phyloP scores from a whole-genome alignment of 2,797 vertebrate genomes.

The Trematomus bernacchii region DNA sequence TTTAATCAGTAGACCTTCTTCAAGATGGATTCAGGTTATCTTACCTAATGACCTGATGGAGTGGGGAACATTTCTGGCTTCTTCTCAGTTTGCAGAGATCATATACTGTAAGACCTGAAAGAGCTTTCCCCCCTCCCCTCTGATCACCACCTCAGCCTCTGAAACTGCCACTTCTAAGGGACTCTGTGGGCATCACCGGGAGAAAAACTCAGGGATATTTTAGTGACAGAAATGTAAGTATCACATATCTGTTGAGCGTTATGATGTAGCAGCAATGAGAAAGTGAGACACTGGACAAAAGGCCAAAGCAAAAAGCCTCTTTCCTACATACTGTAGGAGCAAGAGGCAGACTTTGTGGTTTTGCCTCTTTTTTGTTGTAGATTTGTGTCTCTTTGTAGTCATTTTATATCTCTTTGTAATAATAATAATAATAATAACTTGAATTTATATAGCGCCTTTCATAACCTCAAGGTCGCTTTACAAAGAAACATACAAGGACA shows the following conservation, averaged over 20 bases:
- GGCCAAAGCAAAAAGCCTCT: too few relatives aligned
- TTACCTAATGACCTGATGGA: background rate
- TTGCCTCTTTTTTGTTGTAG: too few relatives aligned
- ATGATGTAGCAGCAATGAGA: constrained; percentile 18
- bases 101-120: background rate
- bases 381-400: too few relatives aligned
- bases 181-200: constrained; percentile 9
- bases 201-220: constrained; percentile 6
- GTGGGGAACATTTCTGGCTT: background rate
- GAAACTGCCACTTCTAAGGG: constrained; percentile 17
- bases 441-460: too few relatives aligned
- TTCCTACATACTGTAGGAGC: too few relatives aligned
- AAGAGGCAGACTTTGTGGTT: too few relatives aligned
- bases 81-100: constrained; percentile 13
- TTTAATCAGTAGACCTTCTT: background rate
- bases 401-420: too few relatives aligned
- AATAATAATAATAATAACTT: too few relatives aligned
- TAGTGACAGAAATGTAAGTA: constrained; percentile 14
- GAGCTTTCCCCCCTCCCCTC: background rate
- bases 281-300: too few relatives aligned
- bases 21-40: constrained; percentile 1
- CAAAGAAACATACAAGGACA: too few relatives aligned
- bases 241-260: constrained; percentile 26
- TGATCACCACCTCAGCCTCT: constrained; percentile 19
- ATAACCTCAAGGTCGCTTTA: too few relatives aligned